phyloP scores from a whole-genome alignment of 2,113 vertebrate genomes.

The Sebastes fasciatus region DNA sequence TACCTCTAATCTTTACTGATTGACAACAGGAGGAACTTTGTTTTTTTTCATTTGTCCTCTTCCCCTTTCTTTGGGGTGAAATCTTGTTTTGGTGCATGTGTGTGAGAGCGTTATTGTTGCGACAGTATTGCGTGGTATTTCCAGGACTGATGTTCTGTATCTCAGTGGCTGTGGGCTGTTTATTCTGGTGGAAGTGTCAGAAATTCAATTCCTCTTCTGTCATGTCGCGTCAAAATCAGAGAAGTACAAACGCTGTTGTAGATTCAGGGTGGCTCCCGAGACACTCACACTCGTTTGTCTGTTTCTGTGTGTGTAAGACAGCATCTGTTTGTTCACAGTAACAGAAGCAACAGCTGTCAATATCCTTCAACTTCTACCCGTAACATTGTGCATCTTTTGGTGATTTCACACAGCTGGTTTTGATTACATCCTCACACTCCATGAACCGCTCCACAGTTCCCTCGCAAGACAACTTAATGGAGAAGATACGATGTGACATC shows the following conservation, averaged over 20 bases:
- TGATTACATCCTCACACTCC: background rate
- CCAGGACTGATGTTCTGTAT: background rate
- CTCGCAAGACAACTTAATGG: background rate
- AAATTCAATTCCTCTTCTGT: slow-evolving; percentile 66
- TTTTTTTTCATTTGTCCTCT: background rate
- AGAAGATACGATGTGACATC: background rate
- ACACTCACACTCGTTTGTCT: background rate
- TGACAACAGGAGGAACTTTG: slow-evolving; percentile 1
- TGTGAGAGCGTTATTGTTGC: background rate
- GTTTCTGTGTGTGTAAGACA: background rate
- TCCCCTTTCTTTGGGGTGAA: background rate
- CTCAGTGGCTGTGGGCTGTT: slow-evolving; percentile 42
- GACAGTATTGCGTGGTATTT: background rate
- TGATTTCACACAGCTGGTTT: slow-evolving; percentile 17
- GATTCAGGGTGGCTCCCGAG: background rate
- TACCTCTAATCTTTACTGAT: slow-evolving; percentile 20
- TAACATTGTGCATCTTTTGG: background rate
- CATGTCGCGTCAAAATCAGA: slow-evolving; percentile 42
- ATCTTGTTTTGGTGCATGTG: background rate
- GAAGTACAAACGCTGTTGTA: background rate
- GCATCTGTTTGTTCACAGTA: background rate
- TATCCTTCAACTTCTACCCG: background rate
- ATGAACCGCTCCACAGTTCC: background rate
- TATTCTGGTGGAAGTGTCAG: slow-evolving; percentile 48
- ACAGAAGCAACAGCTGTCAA: slow-evolving; percentile 12